Conservation (phyloP, 2,888 invertebrate species). For the Xestia ashworthii region DNA sequence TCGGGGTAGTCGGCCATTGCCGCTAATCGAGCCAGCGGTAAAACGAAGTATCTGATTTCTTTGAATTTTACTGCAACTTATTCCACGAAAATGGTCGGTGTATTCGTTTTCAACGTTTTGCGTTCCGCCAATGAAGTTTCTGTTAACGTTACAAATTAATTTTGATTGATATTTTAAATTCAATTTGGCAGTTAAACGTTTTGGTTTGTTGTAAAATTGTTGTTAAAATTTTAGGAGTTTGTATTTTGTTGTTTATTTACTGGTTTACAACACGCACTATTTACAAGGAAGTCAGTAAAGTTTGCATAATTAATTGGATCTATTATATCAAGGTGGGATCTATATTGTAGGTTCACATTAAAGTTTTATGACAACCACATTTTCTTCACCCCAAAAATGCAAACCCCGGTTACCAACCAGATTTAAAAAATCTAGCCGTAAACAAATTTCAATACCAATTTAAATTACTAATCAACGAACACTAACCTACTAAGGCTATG, state of each 20-base stretch:
- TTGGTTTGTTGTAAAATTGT: slow-evolving; percentile 30
- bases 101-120: slow-evolving; percentile 51
- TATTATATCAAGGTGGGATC: not conserved
- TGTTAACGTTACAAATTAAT: slow-evolving; percentile 37
- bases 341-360: not conserved
- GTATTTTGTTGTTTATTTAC: slow-evolving; percentile 23
- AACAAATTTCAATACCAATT: slow-evolving; percentile 40
- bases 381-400: not conserved
- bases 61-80: slow-evolving; percentile 70
- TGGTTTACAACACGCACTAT: slow-evolving; percentile 36
- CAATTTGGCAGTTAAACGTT: slow-evolving; percentile 19
- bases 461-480: slow-evolving; percentile 60
- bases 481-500: slow-evolving; percentile 18
- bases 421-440: not conserved
- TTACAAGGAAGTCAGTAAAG: not conserved
- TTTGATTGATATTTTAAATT: slow-evolving; percentile 51
- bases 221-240: slow-evolving; percentile 40
- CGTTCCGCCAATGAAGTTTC: slow-evolving; percentile 21
- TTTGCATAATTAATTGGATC: not conserved
- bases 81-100: slow-evolving; percentile 40
- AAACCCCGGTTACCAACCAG: not conserved
- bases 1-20: slow-evolving; percentile 49
- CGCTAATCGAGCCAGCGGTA: slow-evolving; percentile 68
- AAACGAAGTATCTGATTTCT: slow-evolving; percentile 81
- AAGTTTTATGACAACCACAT: not conserved